phyloP scores from a whole-genome alignment of 2,113 vertebrate genomes.

The Mobula birostris region DNA sequence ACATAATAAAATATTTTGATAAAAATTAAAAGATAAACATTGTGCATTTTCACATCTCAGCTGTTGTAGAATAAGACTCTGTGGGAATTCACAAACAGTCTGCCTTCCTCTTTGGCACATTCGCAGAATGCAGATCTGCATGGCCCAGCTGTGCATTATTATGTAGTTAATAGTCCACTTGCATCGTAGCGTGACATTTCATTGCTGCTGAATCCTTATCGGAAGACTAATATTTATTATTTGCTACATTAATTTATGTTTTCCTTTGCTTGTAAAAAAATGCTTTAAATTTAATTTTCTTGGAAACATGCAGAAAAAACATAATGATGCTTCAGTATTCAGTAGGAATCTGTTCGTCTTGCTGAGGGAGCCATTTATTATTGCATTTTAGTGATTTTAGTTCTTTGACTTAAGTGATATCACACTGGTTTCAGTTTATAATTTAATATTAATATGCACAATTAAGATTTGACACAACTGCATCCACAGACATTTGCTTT shows the following conservation, averaged over 20 bases:
- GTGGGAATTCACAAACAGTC: slow-evolving; percentile 10
- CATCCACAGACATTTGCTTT: background rate
- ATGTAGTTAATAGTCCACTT: background rate
- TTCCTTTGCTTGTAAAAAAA: background rate
- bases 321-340: background rate
- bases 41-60: slow-evolving; percentile 17
- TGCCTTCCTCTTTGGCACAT: background rate
- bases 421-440: background rate
- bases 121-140: background rate
- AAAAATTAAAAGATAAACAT: slow-evolving; percentile 31
- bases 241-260: background rate
- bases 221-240: background rate
- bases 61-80: slow-evolving; percentile 6
- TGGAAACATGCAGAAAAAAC: background rate
- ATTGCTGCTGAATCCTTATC: slow-evolving; percentile 7
- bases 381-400: background rate
- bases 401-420: background rate
- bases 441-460: background rate
- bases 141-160: slow-evolving; percentile 12
- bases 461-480: background rate
- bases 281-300: background rate
- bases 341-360: background rate
- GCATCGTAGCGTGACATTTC: background rate
- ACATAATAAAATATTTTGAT: background rate
- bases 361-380: background rate